Evolutionary conservation across 2,888 invertebrate genomes (phyloP), one percentile per base, ranked within the genome.

Genomic region (Polydrusus pterygomalis): DNA sequence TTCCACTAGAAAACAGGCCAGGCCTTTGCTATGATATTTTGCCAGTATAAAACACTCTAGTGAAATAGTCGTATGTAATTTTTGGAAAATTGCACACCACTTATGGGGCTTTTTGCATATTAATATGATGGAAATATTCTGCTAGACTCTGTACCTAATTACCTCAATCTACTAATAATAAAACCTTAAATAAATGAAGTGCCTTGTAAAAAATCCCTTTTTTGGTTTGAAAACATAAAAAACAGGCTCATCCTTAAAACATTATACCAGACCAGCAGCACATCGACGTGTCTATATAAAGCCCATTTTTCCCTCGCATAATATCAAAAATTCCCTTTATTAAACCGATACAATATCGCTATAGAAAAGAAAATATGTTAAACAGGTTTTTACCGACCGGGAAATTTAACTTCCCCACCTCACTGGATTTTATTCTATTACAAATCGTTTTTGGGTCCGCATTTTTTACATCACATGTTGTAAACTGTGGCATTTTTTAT

Each of bases 401-500:
- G 64, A 40, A 64, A 68, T 64, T 58, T 70, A 64, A 62, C 70
- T 70, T 70, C 74, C 70, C 63, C 74, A 70, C 74, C 58, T 74
- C 74, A 64, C 45, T 74, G 74, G 38, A 68, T 70, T 74, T 74
- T 64, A 74, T 74, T 70, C 64, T 74, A 70, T 70, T 74, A 74
- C 69, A 70, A 70, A 74, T 74, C 69, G 74, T 40, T 69, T 64
- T 70, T 64, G 63, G 64, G 64, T 63, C 10, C 34, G 30, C 45
- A 70, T 74, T 74, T 74, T 74, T 74, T 74, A 68, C 74, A 63
- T 56, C 54, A 38, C 65, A 74, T 70, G 65, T 70, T 74, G 64
- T 74, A 74, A 74, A 74, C 58, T 74, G 74, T 38, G 69, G 64
- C 70, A 58, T 68, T 74, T 74, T 74, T 74, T 74, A 69, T 74